Base-by-base conservation (phyloP, 2,797 vertebrate genomes). In the Oreochromis mossambicus region DNA sequence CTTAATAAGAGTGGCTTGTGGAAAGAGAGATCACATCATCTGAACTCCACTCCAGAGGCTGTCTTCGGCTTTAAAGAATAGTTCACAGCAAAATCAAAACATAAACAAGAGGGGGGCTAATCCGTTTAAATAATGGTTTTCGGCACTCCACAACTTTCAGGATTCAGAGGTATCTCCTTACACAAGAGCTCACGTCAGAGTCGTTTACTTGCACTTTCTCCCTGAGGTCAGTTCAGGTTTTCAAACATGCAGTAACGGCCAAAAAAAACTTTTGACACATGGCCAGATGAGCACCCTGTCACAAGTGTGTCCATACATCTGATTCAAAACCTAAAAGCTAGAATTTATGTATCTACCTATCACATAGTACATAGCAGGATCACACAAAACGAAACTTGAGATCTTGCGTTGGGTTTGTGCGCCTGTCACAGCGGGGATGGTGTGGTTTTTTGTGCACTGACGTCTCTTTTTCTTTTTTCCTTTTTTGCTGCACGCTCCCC, bases 1-100 rank as follows among this genome's bases (percentile, higher is more conserved):
- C 93, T 95, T 95, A 95, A 95, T 95, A 93, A 93, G 91, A 94
- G 89, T 79, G 86, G 91, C 87, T 94, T 87, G 91, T 92, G 86
- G 89, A 94, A 93, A 92, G 92, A 89, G 82, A 86, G 91, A 92
- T 94, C 90, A 54, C 91, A 92, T 94, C 89, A 89, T 89, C 90
- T 90, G 85, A 93, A 89, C 92, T 94, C 87, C 84, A 93, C 92
- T 91, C 89, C 78, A 78, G 91, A 95, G 90, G 88, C 84, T 76
- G 56, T 55, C 66, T 77, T 80, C 6, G 29, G 61, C 80, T 93
- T 86, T 79, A 78, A 93, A 89, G 87, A 89, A 87, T 54, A 81
- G 83, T 85, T 88, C 78, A 88, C 76, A 46, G 55, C 38, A 19
- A 77, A 80, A 91, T 79, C 80, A 88, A 93, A 91, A 92, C 89